These are phyloP conservation scores for Criorhina ranunculi DNA, from an alignment of 2,888 invertebrate genomes.

Conservation along the genomic window DNA sequence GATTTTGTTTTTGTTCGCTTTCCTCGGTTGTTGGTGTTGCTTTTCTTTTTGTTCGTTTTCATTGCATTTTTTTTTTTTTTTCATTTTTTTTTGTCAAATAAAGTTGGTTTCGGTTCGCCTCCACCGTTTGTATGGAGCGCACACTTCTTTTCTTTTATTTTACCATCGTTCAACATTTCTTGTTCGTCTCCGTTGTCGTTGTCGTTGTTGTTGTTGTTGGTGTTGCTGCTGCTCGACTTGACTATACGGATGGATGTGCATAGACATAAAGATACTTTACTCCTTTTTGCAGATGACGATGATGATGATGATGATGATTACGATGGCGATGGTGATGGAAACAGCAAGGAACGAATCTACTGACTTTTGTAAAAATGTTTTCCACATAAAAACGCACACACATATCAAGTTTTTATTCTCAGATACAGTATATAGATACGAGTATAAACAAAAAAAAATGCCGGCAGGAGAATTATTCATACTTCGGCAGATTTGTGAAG, in stretches of 20 bases:
- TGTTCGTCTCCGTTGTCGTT: constrained; percentile 46
- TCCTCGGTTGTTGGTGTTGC: constrained; percentile 39
- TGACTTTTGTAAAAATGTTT: constrained; percentile 59
- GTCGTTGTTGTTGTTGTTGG: constrained; percentile 36
- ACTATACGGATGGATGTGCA: constrained; percentile 38
- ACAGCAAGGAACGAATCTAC: constrained; percentile 58
- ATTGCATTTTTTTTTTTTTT: constrained; percentile 42
- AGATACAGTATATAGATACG: constrained; percentile 8
- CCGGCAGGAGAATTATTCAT: constrained; percentile 66
- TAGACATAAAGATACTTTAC: constrained; percentile 59
- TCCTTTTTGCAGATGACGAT: constrained; percentile 60
- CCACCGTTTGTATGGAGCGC: constrained; percentile 52
- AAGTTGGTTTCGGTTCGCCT: constrained; percentile 66
- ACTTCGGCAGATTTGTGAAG: constrained; percentile 72
- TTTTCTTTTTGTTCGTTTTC: constrained; percentile 37
- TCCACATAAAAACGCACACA: constrained; percentile 31
- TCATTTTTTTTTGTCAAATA: constrained; percentile 62
- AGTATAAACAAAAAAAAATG: constrained; percentile 6
- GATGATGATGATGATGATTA: constrained; percentile 57
- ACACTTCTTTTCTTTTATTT: constrained; percentile 49
- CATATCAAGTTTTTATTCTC: constrained; percentile 26
- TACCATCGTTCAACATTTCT: constrained; percentile 73
- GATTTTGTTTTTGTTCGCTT: constrained; percentile 67
- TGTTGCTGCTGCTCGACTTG: constrained; percentile 6
- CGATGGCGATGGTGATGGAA: constrained; percentile 43